Percentiles rank a stretch among this genome's conserved stretches.
Evolutionary conservation across 1,140 invertebrate species (phyloP).

Genomic region (Hermetia illucens): DNA sequence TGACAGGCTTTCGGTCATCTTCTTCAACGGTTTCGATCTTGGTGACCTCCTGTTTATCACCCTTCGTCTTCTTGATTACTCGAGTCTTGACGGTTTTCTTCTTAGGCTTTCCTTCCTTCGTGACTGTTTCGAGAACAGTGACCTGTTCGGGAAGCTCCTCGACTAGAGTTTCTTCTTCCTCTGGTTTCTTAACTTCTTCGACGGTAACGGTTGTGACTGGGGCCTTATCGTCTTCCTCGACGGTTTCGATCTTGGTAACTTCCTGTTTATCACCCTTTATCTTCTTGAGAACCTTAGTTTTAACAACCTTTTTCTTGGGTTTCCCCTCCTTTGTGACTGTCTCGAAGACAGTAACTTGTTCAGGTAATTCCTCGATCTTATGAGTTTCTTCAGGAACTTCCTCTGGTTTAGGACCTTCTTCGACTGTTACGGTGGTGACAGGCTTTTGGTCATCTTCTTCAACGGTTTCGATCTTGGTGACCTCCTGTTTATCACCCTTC

Average conservation of each 20-base stretch:
- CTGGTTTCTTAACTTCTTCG: conserved; percentile 11
- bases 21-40: conserved; percentile 27
- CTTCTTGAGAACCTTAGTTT: conserved; percentile 7
- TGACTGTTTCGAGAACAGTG: conserved; percentile 6
- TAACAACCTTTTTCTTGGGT: conserved; percentile 9
- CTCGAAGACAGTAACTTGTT: conserved; percentile 23
- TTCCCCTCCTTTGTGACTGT: conserved; percentile 9
- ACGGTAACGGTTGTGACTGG: conserved; percentile 12
- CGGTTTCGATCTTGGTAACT: conserved; percentile 11
- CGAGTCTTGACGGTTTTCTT: conserved; percentile 11
- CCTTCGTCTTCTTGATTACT: conserved; percentile 15
- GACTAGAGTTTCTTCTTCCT: conserved; percentile 6
- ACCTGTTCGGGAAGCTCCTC: conserved; percentile 1
- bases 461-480: too few relatives aligned
- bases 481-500: too few relatives aligned
- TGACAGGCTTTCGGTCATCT: conserved; percentile 19
- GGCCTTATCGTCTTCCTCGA: conserved; percentile 15
- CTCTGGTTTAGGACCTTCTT: too few relatives aligned
- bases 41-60: conserved; percentile 18
- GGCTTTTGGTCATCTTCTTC: too few relatives aligned
- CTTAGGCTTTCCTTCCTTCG: not conserved
- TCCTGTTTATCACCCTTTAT: conserved; percentile 5
- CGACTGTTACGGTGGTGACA: too few relatives aligned
- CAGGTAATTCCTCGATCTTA: conserved; percentile 11
- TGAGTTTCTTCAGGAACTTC: conserved; percentile 7